These are phyloP conservation scores for Eunapius fragilis DNA, from an alignment of 37 sponge, comb jelly and placozoan species.

Conservation along the genomic window DNA sequence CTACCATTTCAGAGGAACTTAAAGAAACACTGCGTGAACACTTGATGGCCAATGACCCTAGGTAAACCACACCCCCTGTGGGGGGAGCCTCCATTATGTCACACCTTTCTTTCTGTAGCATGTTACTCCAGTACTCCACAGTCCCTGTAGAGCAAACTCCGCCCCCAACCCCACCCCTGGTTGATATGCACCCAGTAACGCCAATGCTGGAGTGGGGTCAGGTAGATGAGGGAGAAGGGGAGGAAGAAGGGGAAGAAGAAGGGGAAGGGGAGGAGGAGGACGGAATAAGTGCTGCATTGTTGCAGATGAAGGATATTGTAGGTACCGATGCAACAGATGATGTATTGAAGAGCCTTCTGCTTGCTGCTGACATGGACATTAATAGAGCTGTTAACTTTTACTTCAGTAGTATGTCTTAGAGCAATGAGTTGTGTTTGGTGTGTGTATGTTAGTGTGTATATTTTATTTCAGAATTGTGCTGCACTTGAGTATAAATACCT, in stretches of 20 bases:
- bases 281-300: slow-evolving; percentile 18
- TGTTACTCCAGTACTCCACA: too few relatives aligned
- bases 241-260: not conserved
- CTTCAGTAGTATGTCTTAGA: slow-evolving; percentile 19
- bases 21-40: slow-evolving; percentile 37
- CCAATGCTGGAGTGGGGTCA: not conserved
- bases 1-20: slow-evolving; percentile 39
- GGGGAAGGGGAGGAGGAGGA: not conserved
- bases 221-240: too few relatives aligned
- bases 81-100: too few relatives aligned
- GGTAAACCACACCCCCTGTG: too few relatives aligned
- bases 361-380: slow-evolving; percentile 75
- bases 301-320: slow-evolving; percentile 38
- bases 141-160: not conserved
- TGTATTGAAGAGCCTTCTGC: slow-evolving; percentile 22
- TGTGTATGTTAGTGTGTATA: slow-evolving; percentile 7
- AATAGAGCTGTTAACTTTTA: slow-evolving; percentile 70
- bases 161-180: not conserved
- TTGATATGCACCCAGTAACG: not conserved
- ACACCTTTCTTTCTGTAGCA: too few relatives aligned
- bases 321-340: slow-evolving; percentile 50
- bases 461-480: not conserved
- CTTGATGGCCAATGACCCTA: slow-evolving; percentile 9
- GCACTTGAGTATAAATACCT: not conserved
- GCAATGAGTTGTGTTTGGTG: not conserved